A percentile compares a stretch with the other conserved stretches of the same genome.
These are phyloP conservation scores for Neoseiulus cucumeris DNA, from an alignment of 1,140 invertebrate species.

Conservation along the genomic window DNA sequence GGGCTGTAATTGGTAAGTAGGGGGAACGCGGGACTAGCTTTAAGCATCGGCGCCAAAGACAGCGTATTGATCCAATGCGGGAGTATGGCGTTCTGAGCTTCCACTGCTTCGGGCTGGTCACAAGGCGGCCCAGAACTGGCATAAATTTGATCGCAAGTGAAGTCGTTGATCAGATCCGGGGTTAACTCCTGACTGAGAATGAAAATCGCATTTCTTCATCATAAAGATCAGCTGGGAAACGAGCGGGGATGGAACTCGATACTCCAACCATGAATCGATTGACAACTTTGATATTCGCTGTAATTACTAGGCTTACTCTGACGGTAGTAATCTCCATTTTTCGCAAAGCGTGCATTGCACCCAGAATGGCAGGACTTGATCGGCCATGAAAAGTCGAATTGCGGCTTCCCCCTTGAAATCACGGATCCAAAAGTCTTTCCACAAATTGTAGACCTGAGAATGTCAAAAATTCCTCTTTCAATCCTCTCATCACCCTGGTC, in stretches of 20 bases:
- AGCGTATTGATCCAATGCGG: conserved; percentile 19
- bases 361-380: conserved; percentile 29
- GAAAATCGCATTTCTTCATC: too few relatives aligned
- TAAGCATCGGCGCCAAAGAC: conserved; percentile 20
- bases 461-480: conserved; percentile 24
- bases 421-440: conserved; percentile 27
- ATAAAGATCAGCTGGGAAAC: too few relatives aligned
- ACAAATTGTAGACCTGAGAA: conserved; percentile 15
- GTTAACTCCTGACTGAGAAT: neutral
- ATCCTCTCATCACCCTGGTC: conserved; percentile 21
- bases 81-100: neutral
- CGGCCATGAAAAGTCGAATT: conserved; percentile 22
- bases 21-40: conserved; percentile 22
- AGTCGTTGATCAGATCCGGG: neutral
- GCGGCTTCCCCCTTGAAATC: conserved; percentile 23
- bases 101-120: conserved; percentile 4
- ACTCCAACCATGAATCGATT: too few relatives aligned
- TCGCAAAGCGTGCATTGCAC: conserved; percentile 25
- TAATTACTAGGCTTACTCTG: neutral
- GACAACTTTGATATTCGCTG: too few relatives aligned
- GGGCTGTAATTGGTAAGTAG: conserved; percentile 23
- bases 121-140: conserved; percentile 15
- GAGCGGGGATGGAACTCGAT: too few relatives aligned
- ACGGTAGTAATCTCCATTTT: conserved; percentile 26
- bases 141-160: conserved; percentile 12